These are phyloP conservation scores for Pitta sordida DNA, from an alignment of 2,113 vertebrate genomes.

Conservation along the genomic window DNA sequence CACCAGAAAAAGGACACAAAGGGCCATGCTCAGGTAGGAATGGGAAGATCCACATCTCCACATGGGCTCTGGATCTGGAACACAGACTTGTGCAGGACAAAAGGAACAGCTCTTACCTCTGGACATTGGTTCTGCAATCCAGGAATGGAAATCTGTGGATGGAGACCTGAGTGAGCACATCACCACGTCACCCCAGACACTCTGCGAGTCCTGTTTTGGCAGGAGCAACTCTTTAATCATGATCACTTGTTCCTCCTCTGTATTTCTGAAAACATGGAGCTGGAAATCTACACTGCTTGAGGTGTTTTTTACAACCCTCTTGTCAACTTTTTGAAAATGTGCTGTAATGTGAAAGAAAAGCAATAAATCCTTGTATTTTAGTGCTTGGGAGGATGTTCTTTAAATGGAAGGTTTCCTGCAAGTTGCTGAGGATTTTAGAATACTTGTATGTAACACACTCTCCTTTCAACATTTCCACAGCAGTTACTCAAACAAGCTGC, in stretches of 20 bases:
- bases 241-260: neutral
- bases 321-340: neutral
- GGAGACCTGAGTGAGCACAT: neutral
- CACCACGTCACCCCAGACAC: neutral
- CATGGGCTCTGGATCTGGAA: neutral
- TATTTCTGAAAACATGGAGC: neutral
- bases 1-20: neutral
- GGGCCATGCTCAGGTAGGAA: neutral
- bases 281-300: neutral
- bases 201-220: rapidly evolving
- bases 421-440: neutral
- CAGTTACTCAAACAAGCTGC: neutral
- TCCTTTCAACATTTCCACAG: neutral
- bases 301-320: neutral
- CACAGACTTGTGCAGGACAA: neutral
- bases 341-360: neutral
- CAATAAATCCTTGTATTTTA: neutral
- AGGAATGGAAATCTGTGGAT: neutral
- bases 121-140: neutral
- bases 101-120: neutral
- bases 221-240: rapidly evolving
- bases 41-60: neutral
- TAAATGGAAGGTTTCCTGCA: neutral
- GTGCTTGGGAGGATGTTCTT: neutral
- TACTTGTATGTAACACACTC: neutral